Base-by-base conservation (phyloP, 2,797 vertebrate genomes). In the Neopelma chrysocephalum region DNA sequence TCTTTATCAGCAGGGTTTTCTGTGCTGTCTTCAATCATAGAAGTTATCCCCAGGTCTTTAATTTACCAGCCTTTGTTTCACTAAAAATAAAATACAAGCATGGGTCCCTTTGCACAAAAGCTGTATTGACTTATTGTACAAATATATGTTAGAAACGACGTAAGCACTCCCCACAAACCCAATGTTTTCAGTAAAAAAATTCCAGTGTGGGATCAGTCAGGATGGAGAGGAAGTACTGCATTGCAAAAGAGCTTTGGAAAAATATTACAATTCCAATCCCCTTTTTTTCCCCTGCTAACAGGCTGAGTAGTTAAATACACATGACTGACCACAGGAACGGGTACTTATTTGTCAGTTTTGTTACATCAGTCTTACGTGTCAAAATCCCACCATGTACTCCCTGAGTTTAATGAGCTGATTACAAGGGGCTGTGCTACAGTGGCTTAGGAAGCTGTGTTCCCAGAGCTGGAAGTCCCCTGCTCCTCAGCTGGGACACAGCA, bases 401-500 rank as follows among this genome's bases (percentile, higher is more conserved):
- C 51, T 1, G 38, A 72, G 73, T 94, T 91, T 78, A 91, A 72
- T 11, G 17, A 83, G 58, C 61, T 16, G 42, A 75, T 81, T 90
- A 57, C 31, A 40, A 58, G 75, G 15, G 64, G 60, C 21, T 1
- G 0, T 34, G 17, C 61, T 54, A 15, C 32, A 42, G 70, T 0
- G 3, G 77, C n/a, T 69, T 57, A 65, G 66, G 65, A 75, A 86
- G 54, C 47, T 71, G 2, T 15, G 58, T 62, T 84, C 86, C 93
- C 90, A 92, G 70, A 58, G 53, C 88, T 96, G 88, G 83, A 94
- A 96, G 92, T 95, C 80, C 90, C 82, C 72, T 9, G 65, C 54
- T 78, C 76, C 90, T 94, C 90, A 87, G 77, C 73, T 87, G 88
- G 77, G 70, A 84, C 1, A 0, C 51, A 76, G 54, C 10, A 50